These are phyloP conservation scores for Bovichtus variegatus DNA, from an alignment of 2,797 vertebrate genomes.

Conservation along the genomic window DNA sequence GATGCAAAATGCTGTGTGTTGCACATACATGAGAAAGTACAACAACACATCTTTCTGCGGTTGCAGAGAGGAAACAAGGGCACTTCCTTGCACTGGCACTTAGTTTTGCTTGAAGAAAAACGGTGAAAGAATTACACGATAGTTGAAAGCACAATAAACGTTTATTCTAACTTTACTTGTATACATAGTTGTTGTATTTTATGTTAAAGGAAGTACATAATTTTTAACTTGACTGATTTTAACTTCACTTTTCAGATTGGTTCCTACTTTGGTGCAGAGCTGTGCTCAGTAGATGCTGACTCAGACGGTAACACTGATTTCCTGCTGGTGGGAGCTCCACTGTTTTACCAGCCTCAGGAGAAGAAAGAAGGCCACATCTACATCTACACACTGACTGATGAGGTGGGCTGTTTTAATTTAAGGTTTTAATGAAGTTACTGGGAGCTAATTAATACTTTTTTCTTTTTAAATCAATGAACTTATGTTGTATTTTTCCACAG, in stretches of 20 bases:
- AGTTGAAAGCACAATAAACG: background rate
- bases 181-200: background rate
- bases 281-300: slow-evolving; percentile 86
- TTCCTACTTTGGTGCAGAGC: slow-evolving; percentile 90
- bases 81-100: slow-evolving; percentile 12
- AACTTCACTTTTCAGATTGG: slow-evolving; percentile 81
- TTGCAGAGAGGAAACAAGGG: slow-evolving; percentile 40
- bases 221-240: background rate
- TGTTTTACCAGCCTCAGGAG: slow-evolving; percentile 78
- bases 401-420: slow-evolving; percentile 62
- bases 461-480: background rate
- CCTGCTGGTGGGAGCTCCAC: slow-evolving; percentile 87
- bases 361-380: slow-evolving; percentile 85
- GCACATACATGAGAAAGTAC: background rate
- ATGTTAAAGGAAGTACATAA: too few species aligned
- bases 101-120: background rate
- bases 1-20: background rate
- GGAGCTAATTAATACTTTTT: background rate
- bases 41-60: background rate
- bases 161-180: background rate
- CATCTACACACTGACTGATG: slow-evolving; percentile 77
- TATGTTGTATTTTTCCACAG: slow-evolving; percentile 58
- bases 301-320: slow-evolving; percentile 85
- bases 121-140: background rate
- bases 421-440: background rate